Evolutionary conservation across 2,113 vertebrate genomes (phyloP).

Genomic region (Cygnus atratus): DNA sequence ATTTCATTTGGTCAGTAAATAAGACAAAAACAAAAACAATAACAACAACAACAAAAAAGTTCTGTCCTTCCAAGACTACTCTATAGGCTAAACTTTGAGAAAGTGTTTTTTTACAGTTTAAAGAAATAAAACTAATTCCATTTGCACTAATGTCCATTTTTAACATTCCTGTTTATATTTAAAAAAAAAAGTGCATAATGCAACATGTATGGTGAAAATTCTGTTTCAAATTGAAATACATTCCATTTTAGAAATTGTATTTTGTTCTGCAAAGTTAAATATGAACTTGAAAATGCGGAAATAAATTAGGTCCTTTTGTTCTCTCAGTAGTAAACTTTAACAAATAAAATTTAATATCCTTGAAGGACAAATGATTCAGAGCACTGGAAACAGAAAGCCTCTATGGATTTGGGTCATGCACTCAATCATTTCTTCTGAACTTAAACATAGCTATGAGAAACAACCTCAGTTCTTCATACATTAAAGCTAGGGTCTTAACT

Average conservation of each 20-base stretch:
- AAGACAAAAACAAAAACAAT: not conserved
- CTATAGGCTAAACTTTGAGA: not conserved
- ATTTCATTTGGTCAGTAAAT: slow-evolving; percentile 44
- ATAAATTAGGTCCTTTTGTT: slow-evolving; percentile 27
- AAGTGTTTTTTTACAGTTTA: not conserved
- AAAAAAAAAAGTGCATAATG: not conserved
- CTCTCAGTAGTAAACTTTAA: not conserved
- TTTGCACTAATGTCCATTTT: not conserved
- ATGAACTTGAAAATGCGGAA: slow-evolving; percentile 36
- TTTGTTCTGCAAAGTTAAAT: slow-evolving; percentile 39
- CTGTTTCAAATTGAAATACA: slow-evolving; percentile 18
- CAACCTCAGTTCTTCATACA: not conserved
- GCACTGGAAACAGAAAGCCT: not conserved
- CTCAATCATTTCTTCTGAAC: slow-evolving; percentile 42
- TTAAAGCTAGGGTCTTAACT: not conserved
- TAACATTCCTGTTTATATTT: slow-evolving; percentile 18
- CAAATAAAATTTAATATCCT: slow-evolving; percentile 46
- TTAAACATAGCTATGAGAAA: not conserved
- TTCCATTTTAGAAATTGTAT: slow-evolving; percentile 18
- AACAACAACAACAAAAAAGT: not conserved
- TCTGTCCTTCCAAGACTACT: not conserved
- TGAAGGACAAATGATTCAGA: slow-evolving; percentile 34
- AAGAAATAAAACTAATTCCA: not conserved
- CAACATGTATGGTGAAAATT: not conserved
- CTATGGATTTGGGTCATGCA: not conserved